A percentile compares a stretch with the other conserved stretches of the same genome.
Evolutionary conservation across 1,140 invertebrate species (phyloP).

Genomic region (Mamestra configurata): DNA sequence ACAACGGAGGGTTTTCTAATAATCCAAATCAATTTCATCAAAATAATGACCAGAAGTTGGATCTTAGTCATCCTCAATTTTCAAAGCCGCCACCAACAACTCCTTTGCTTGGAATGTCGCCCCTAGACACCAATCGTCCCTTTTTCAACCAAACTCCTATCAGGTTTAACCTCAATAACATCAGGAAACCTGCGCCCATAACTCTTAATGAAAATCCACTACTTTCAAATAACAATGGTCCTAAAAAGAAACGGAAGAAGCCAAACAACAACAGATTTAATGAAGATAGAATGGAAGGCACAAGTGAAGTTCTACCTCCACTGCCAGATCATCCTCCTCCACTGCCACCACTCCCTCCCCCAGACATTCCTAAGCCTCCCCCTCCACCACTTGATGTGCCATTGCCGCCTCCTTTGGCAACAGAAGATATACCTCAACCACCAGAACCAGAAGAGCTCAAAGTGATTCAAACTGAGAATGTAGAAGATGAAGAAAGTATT

Average conservation of each 20-base stretch:
- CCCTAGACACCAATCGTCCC: constrained; percentile 75
- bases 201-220: constrained; percentile 84
- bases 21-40: constrained; percentile 74
- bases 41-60: constrained; percentile 70
- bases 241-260: constrained; percentile 93
- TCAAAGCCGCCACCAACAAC: constrained; percentile 82
- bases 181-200: constrained; percentile 83
- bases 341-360: constrained; percentile 86
- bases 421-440: constrained; percentile 81
- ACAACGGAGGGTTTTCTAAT: constrained; percentile 70
- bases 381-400: constrained; percentile 83
- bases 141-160: constrained; percentile 89
- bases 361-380: constrained; percentile 82
- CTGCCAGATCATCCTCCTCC: constrained; percentile 89
- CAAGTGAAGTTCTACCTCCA: constrained; percentile 86
- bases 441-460: constrained; percentile 69
- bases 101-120: constrained; percentile 82
- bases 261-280: constrained; percentile 90
- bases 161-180: constrained; percentile 89
- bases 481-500: constrained; percentile 29
- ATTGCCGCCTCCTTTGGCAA: constrained; percentile 80
- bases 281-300: constrained; percentile 83
- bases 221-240: constrained; percentile 87
- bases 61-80: constrained; percentile 76
- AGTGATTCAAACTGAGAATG: not conserved